A percentile compares a stretch with the other conserved stretches of the same genome.
phyloP scores from a whole-genome alignment of 2,113 vertebrate genomes.

The Shinisaurus crocodilurus region DNA sequence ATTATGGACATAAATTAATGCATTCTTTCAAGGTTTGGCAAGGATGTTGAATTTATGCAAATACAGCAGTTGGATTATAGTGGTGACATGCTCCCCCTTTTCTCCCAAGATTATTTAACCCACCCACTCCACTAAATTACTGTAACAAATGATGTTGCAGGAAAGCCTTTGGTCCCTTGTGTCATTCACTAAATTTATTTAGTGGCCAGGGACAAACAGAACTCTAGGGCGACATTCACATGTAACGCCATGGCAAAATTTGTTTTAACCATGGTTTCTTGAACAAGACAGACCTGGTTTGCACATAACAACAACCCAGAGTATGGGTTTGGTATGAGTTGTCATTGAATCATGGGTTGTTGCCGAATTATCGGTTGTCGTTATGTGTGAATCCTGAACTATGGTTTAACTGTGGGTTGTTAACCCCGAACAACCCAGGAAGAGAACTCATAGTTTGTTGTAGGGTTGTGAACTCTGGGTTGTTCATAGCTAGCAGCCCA shows the following conservation, averaged over 20 bases:
- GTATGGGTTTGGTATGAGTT: too few species aligned
- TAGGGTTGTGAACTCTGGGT: too few species aligned
- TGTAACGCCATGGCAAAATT: background rate
- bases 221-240: background rate
- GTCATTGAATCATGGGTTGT: too few species aligned
- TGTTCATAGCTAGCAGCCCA: too few species aligned
- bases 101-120: background rate
- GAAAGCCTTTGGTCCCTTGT: background rate
- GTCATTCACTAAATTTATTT: constrained; percentile 30
- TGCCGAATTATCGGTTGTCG: too few species aligned
- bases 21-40: constrained; percentile 33
- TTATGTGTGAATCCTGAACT: too few species aligned
- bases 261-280: background rate
- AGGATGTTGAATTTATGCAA: background rate
- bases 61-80: background rate
- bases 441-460: too few species aligned
- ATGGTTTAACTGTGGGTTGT: too few species aligned
- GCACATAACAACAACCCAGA: too few species aligned
- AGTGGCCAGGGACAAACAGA: background rate
- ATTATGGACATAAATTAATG: background rate
- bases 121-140: background rate
- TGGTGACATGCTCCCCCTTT: background rate
- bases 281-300: too few species aligned
- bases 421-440: too few species aligned
- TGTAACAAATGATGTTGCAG: constrained; percentile 15